Evolutionary conservation across 2,888 invertebrate genomes (phyloP).

Genomic region (Polyploca ridens): DNA sequence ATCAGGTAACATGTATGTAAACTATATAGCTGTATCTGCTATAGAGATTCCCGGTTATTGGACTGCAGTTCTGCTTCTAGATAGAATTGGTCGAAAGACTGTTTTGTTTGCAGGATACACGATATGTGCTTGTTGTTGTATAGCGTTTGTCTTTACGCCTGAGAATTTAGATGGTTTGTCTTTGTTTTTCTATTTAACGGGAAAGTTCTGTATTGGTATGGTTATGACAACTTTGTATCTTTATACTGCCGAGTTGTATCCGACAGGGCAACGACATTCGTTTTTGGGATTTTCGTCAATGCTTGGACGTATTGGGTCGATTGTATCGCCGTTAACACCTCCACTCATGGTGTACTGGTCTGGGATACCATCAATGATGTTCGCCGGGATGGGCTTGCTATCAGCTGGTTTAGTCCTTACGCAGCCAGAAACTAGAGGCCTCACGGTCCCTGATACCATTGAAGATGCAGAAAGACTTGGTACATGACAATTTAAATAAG

Average conservation of each 20-base stretch:
- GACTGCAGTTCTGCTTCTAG: slow-evolving; percentile 85
- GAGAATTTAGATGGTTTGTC: slow-evolving; percentile 56
- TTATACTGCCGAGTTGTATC: slow-evolving; percentile 89
- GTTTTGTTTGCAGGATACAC: slow-evolving; percentile 68
- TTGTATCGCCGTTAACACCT: slow-evolving; percentile 88
- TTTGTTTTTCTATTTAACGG: slow-evolving; percentile 81
- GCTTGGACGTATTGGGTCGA: slow-evolving; percentile 88
- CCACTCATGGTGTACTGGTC: slow-evolving; percentile 82
- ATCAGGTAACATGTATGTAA: slow-evolving; percentile 88
- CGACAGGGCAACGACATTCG: slow-evolving; percentile 88
- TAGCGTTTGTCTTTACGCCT: slow-evolving; percentile 80
- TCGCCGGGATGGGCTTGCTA: slow-evolving; percentile 65
- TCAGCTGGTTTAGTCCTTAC: slow-evolving; percentile 66
- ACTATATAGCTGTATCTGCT: slow-evolving; percentile 86
- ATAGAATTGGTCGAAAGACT: slow-evolving; percentile 83
- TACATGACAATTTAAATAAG: slow-evolving; percentile 22
- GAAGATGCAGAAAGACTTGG: slow-evolving; percentile 75
- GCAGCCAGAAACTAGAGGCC: slow-evolving; percentile 72
- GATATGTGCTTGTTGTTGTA: slow-evolving; percentile 78
- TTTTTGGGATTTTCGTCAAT: slow-evolving; percentile 88
- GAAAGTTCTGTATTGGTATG: slow-evolving; percentile 87
- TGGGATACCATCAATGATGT: slow-evolving; percentile 73
- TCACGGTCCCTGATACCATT: slow-evolving; percentile 74
- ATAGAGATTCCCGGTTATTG: slow-evolving; percentile 86
- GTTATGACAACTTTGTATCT: slow-evolving; percentile 87